A percentile compares a stretch with the other conserved stretches of the same genome.
Conservation (phyloP, 2,888 invertebrate genomes). For the Lasius fuliginosus region DNA sequence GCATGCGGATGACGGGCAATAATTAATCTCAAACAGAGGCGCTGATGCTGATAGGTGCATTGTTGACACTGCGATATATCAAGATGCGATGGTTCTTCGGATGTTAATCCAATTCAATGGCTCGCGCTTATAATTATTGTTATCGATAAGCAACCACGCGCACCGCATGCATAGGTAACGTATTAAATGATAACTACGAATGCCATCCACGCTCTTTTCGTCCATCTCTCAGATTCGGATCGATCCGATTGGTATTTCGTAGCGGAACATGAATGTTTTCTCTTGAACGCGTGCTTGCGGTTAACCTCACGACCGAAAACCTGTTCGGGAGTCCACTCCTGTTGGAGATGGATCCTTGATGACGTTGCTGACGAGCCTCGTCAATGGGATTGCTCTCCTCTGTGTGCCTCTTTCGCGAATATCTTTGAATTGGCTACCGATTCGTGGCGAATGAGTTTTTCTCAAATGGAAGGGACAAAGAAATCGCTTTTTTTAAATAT, state of each 20-base stretch:
- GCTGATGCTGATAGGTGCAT: conserved; percentile 56
- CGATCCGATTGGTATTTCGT: conserved; percentile 71
- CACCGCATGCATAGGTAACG: conserved; percentile 56
- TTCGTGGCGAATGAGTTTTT: background rate
- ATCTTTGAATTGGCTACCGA: background rate
- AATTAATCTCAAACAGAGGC: conserved; percentile 14
- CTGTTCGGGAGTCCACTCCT: conserved; percentile 68
- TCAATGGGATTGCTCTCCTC: conserved; percentile 39
- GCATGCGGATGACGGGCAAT: conserved; percentile 21
- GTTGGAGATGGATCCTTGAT: conserved; percentile 43
- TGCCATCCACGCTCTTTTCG: conserved; percentile 59
- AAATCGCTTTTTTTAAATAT: conserved; percentile 10
- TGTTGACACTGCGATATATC: conserved; percentile 31
- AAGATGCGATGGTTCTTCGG: background rate
- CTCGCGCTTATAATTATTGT: conserved; percentile 72
- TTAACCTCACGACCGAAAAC: conserved; percentile 74
- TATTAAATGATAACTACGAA: conserved; percentile 73
- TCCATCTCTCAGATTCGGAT: conserved; percentile 4
- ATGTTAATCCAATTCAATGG: background rate
- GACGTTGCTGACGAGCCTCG: conserved; percentile 48
- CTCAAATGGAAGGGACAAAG: no score
- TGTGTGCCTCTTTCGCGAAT: conserved; percentile 24
- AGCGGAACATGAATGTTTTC: conserved; percentile 73
- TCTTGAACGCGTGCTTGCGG: conserved; percentile 74
- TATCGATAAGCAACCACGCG: conserved; percentile 75